Evolutionary conservation across 2,797 vertebrate species (phyloP), one percentile per base, ranked within the genome.

Genomic region (Micropoecilia bifurca): DNA sequence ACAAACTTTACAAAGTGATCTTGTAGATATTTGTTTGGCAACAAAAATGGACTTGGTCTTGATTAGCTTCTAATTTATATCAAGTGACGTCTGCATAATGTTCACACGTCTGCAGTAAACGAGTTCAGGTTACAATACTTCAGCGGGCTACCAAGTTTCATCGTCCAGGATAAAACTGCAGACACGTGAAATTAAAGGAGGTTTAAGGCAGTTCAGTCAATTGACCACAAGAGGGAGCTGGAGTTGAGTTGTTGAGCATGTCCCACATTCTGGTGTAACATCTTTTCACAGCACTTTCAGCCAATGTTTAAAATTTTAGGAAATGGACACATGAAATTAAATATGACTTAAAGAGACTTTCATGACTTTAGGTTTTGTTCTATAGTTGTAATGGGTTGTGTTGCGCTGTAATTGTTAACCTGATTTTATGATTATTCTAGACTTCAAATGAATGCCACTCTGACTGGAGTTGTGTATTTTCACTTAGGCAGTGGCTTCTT

Each of bases 171-270:
- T 22, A 10, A 47, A 13, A 30, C 45, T 36, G 39, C 33, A 72
- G 53, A 71, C 22, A 3, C 14, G 8, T 25, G 7, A 8, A 53
- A 18, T 13, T 12, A 18, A 68, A 43, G 5, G 18, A 30, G 47
- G 3, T 30, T 6, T 46, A 18, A n/a, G n/a, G 73, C 75, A 87
- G 7, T 87, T 86, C 71, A 78, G 28, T 6, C 13, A 18, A 18
- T 78, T 2, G 0, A 80, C 91, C 94, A 93, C 90, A 79, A 89
- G 93, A 87, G 86, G 76, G 88, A 55, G 87, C 81, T 90, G 81
- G 82, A 88, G 85, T 36, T 59, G 48, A 83, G 55, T 2, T 80
- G n/a, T 71, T 80, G 61, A 76, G 36, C 55, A 7, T 36, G 47
- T 39, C 47, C 30, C 25, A 45, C 13, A 28, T n/a, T 80, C 71